phyloP scores from a whole-genome alignment of 1,140 invertebrate genomes.

The Hylaeus anthracinus region DNA sequence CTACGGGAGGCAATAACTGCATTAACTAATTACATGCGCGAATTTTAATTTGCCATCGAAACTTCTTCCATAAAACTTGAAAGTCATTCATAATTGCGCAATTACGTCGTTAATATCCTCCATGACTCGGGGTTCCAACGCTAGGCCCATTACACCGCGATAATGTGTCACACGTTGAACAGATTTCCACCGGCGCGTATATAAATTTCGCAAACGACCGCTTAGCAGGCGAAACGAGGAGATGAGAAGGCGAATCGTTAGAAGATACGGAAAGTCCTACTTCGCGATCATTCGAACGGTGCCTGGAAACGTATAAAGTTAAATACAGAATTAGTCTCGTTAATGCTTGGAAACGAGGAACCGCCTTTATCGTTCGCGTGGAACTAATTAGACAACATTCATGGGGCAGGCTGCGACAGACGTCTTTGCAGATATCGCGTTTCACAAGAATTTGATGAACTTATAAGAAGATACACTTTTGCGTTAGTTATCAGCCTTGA shows the following conservation, averaged over 20 bases:
- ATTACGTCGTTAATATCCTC: slow-evolving; percentile 5
- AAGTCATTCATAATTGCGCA: neutral
- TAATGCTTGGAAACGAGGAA: slow-evolving; percentile 48
- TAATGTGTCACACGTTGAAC: neutral
- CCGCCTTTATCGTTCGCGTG: slow-evolving; percentile 49
- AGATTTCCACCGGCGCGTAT: neutral
- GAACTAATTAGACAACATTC: slow-evolving; percentile 62
- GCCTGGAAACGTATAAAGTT: slow-evolving; percentile 50
- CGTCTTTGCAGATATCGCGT: neutral
- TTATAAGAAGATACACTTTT: no score
- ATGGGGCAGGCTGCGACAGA: slow-evolving; percentile 11
- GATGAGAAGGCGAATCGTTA: slow-evolving; percentile 33
- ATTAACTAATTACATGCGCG: neutral
- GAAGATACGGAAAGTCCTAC: slow-evolving; percentile 12
- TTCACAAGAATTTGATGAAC: no score
- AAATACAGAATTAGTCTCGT: slow-evolving; percentile 61
- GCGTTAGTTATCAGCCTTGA: no score
- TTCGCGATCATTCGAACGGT: slow-evolving; percentile 57
- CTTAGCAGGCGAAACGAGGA: neutral
- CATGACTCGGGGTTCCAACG: neutral
- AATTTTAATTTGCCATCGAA: neutral
- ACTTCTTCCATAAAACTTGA: neutral
- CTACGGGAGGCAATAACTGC: no score
- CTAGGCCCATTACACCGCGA: slow-evolving; percentile 3
- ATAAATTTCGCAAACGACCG: slow-evolving; percentile 3